Conservation (phyloP, 2,113 vertebrate genomes). For the Isurus oxyrinchus region DNA sequence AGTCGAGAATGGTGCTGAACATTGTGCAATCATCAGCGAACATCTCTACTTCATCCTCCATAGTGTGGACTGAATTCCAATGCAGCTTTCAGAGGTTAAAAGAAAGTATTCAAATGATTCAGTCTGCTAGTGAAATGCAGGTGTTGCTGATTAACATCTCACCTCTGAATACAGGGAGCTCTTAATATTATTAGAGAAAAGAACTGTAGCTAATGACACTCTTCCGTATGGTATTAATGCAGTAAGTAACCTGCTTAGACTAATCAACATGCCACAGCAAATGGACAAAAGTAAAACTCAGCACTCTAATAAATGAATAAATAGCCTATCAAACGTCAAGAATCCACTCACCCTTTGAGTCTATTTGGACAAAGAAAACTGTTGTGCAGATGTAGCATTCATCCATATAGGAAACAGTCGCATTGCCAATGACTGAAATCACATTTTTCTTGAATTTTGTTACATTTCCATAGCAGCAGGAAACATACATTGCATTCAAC, state of each 20-base stretch:
- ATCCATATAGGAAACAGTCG: neutral
- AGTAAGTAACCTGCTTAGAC: neutral
- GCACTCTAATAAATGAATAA: neutral
- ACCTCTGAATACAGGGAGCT: neutral
- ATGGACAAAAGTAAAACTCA: neutral
- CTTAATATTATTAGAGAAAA: neutral
- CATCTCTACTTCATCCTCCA: neutral
- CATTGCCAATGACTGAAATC: neutral
- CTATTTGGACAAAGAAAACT: neutral
- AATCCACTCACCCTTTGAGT: neutral
- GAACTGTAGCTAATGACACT: neutral
- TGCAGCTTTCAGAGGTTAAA: neutral
- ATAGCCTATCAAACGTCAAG: neutral
- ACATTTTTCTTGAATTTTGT: neutral
- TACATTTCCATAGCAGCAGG: neutral
- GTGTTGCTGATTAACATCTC: neutral
- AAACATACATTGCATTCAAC: neutral
- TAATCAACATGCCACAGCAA: neutral
- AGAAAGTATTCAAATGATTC: neutral
- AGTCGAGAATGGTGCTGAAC: too few relatives aligned
- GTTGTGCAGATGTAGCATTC: neutral
- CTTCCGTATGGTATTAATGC: neutral
- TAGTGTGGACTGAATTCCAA: neutral
- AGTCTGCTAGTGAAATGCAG: neutral
- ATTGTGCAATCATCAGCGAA: too few relatives aligned